Conservation (phyloP, 2,797 vertebrate genomes). For the Smutsia gigantea region DNA sequence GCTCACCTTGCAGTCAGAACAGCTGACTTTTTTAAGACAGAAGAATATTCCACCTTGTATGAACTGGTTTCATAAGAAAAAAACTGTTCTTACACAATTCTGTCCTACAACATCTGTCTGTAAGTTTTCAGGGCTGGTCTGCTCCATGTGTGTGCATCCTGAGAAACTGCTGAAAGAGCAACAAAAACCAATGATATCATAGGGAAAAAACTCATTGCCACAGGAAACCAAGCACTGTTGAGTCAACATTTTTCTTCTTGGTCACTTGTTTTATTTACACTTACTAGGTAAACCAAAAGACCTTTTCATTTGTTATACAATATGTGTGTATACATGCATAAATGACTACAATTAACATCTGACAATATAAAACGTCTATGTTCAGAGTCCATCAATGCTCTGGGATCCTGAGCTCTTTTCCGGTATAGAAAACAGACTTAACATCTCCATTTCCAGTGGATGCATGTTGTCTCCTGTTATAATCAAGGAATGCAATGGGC, state of each 20-base stretch:
- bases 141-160: background rate
- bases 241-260: background rate
- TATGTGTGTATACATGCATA: background rate
- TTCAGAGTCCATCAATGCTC: conserved; percentile 12
- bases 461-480: conserved; percentile 93
- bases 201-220: background rate
- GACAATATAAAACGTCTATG: background rate
- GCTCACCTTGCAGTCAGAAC: background rate
- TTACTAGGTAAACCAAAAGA: background rate
- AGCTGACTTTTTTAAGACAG: conserved; percentile 25
- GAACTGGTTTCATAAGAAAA: background rate
- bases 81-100: background rate
- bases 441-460: conserved; percentile 96
- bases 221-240: background rate
- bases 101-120: background rate
- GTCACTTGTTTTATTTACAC: background rate
- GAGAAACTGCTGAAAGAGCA: background rate
- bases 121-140: background rate
- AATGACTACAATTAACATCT: background rate
- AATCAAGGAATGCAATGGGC: conserved; percentile 94
- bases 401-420: conserved; percentile 82
- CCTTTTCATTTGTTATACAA: background rate
- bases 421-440: conserved; percentile 89
- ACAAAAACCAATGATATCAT: background rate
- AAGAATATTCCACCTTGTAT: background rate